Base-by-base conservation (phyloP, 2,888 invertebrate species). In the Synergus gifuensis region DNA sequence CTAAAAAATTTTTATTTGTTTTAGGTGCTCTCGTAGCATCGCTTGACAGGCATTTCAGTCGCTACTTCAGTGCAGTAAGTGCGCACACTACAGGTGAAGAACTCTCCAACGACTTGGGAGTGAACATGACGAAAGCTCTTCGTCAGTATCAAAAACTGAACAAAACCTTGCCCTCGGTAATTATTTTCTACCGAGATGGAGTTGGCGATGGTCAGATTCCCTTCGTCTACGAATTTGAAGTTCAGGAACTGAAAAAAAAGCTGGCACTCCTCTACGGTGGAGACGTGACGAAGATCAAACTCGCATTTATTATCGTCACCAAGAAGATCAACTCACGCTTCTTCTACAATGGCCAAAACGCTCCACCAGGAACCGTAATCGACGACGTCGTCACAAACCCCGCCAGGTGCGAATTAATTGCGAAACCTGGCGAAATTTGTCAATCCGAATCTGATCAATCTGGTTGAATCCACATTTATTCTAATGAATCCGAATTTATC, bases 181-280 rank as follows among this genome's bases (percentile, higher is more conserved):
- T 99, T 73, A 89, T 98, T 4, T 94, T 98, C 54, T 98, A 95
- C 92, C 94, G 98, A n/a, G 98, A 98, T 91, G 98, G 98, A 42
- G 98, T 98, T 0, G 98, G 98, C 3, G 98, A 98, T 86, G 98
- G 98, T 0, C 97, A 98, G 89, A 93, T 98, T 2, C 94, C 95
- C 0, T 96, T 95, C 80, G 98, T 98, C 0, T 93, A 94, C 12
- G 94, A 95, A 1, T 95, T 95, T 62, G 98, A 99, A 92, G 95
- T 98, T 0, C 90, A 85, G 0, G 91, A 93, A 9, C 93, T 96
- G 0, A 94, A 94, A 79, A 91, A 92, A 0, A 94, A 93, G 12
- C 89, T 97, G 0, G 87, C 91, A 0, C 92, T 93, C 9, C 89
- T 95, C 0, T 96, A 96, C 81, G 76, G 42, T 1, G 78, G 84